Percentiles rank a stretch among this genome's conserved stretches.
These are phyloP conservation scores for Pachyrhynchus sulphureomaculatus DNA, from an alignment of 1,140 invertebrate genomes.

Conservation along the genomic window DNA sequence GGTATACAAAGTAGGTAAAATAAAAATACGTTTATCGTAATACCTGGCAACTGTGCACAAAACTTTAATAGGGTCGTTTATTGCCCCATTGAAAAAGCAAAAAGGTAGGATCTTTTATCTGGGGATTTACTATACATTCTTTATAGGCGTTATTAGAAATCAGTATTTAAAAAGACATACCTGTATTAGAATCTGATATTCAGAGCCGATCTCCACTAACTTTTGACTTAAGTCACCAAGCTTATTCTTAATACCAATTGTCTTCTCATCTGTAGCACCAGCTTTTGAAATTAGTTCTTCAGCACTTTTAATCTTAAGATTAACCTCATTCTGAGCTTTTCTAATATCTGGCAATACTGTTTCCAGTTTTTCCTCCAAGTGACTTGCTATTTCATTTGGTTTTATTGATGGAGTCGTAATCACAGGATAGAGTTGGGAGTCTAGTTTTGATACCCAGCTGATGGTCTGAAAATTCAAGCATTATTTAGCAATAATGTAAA, in stretches of 20 bases:
- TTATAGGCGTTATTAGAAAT: too few relatives aligned
- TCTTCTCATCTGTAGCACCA: conserved; percentile 43
- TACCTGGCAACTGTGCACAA: too few relatives aligned
- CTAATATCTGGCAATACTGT: conserved; percentile 63
- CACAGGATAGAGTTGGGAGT: conserved; percentile 75
- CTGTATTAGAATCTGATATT: conserved; percentile 74
- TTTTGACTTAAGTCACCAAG: conserved; percentile 66
- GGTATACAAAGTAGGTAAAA: too few relatives aligned
- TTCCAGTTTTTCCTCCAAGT: conserved; percentile 63
- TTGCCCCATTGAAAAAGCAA: too few relatives aligned
- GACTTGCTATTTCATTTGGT: conserved; percentile 58
- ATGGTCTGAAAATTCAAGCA: conserved; percentile 71
- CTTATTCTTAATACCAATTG: conserved; percentile 55
- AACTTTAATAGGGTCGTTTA: too few relatives aligned
- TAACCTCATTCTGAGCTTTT: conserved; percentile 69
- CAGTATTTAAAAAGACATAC: too few relatives aligned
- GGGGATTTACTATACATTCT: too few relatives aligned
- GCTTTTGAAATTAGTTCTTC: conserved; percentile 53
- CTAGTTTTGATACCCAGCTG: conserved; percentile 71
- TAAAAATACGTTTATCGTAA: too few relatives aligned
- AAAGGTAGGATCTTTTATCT: too few relatives aligned
- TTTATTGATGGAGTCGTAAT: conserved; percentile 65
- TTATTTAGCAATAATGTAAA: too few relatives aligned
- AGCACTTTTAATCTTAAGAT: conserved; percentile 67
- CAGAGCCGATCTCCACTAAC: conserved; percentile 65